Percentiles rank a stretch among this genome's conserved stretches.
phyloP scores from a whole-genome alignment of 2,797 vertebrate genomes.

The Tenualosa ilisha region DNA sequence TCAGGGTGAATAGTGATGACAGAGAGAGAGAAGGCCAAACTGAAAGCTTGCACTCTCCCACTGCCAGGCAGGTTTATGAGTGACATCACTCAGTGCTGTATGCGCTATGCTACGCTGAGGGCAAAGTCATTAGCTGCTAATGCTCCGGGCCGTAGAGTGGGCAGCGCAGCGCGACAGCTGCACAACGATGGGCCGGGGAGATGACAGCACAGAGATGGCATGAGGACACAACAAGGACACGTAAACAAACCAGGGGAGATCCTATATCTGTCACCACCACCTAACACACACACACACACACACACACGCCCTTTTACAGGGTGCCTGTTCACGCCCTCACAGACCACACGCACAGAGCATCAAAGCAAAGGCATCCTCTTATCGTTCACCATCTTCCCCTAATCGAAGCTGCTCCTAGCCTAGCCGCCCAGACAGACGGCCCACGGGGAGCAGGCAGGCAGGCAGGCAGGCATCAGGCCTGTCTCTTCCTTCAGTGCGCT shows the following conservation, averaged over 20 bases:
- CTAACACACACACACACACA: not conserved
- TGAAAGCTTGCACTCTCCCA: not conserved
- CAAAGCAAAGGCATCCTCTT: not conserved
- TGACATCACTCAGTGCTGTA: slow-evolving; percentile 1
- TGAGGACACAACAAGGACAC: slow-evolving; percentile 24
- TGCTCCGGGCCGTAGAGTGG: not conserved
- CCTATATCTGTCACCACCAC: slow-evolving; percentile 15
- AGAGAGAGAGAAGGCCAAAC: not conserved
- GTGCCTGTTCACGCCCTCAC: not conserved
- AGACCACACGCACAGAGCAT: not conserved
- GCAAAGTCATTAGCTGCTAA: slow-evolving; percentile 25
- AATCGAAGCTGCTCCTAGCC: not conserved
- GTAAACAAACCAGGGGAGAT: slow-evolving; percentile 16
- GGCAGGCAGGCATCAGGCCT: not conserved
- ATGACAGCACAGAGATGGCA: not conserved
- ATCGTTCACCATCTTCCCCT: not conserved
- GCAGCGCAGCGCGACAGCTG: not conserved
- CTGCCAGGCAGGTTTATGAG: slow-evolving; percentile 11
- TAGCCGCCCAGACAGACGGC: not conserved
- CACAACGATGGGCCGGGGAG: not conserved
- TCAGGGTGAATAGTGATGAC: not conserved
- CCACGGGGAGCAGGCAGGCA: not conserved
- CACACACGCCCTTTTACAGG: not conserved
- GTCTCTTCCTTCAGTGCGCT: not conserved
- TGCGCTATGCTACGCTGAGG: not conserved